Evolutionary conservation across 2,888 invertebrate genomes (phyloP), one percentile per base, ranked within the genome.

Genomic region (Xestia ashworthii): DNA sequence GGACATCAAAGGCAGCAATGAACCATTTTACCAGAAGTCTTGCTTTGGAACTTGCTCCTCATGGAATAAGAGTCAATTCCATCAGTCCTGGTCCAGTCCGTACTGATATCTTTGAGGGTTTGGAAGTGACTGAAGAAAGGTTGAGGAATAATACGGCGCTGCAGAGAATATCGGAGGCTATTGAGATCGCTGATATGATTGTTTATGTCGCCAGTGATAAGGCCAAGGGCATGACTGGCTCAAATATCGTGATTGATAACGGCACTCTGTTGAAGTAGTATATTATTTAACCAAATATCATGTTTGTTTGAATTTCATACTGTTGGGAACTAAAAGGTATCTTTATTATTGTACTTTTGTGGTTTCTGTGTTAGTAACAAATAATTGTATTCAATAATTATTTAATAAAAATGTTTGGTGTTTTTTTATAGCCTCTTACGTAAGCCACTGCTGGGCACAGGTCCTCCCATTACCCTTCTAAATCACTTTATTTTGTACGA

Each of bases 41-140:
- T 8, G 93, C 93, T 25, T 93, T 99, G 62, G 99, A 98, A 89
- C 93, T 98, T 58, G 98, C 98, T 25, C 86, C 97, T 0, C 97
- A 97, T 91, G 97, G 98, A 78, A 98, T 99, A 0, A 96, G 99
- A 67, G 98, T 98, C 0, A 92, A 93, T 70, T 58, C 88, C 0
- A 80, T 92, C 0, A 90, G 89, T 70, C 92, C 92, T 22, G 92
- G 92, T 1, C 83, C 88, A 6, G 89, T 89, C 0, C 78, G 32
- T 1, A 92, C 99, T 6, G 83, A 89, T 98, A 86, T 95, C 96
- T 97, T 86, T 0, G 75, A 76, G 9, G 80, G 77, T 1, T 5
- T 62, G 14, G 12, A 67, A 46, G 16, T 71, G 5, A 55, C 38
- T 58, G 44, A 6, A 22, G 75, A 81, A n/a, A 25, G 0, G 0